phyloP scores from a whole-genome alignment of 35 echinoderm and acorn worm species.

The Apostichopus japonicus region DNA sequence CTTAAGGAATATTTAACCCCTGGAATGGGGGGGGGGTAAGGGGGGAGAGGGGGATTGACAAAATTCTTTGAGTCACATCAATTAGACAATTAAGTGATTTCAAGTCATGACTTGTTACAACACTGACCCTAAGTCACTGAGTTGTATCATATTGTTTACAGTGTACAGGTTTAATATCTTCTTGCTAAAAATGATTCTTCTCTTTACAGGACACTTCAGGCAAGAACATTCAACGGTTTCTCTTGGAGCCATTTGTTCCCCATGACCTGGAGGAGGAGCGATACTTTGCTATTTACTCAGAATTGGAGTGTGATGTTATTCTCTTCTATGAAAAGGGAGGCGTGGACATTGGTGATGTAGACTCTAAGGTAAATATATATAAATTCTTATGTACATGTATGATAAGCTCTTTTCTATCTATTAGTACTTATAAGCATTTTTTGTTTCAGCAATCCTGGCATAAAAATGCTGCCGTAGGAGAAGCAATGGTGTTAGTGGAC shows the following conservation, averaged over 20 bases:
- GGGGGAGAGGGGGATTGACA: neutral
- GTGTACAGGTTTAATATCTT: neutral
- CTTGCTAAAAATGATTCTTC: neutral
- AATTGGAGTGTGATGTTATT: constrained; percentile 50
- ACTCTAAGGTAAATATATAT: constrained; percentile 73
- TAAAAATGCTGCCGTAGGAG: too few relatives aligned
- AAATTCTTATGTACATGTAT: too few relatives aligned
- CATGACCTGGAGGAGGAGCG: constrained; percentile 60
- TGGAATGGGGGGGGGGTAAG: too few relatives aligned
- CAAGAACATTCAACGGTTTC: constrained; percentile 29
- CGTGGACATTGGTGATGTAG: constrained; percentile 69
- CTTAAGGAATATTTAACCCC: too few relatives aligned
- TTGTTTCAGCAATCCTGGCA: too few relatives aligned
- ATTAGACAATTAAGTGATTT: neutral
- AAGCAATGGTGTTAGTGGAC: too few relatives aligned
- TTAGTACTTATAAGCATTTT: too few relatives aligned
- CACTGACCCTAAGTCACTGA: neutral
- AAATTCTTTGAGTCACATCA: neutral
- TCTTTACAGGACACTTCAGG: neutral
- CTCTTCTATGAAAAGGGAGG: constrained; percentile 69
- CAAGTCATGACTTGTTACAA: neutral
- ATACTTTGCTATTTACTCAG: constrained; percentile 65
- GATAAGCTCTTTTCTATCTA: too few relatives aligned
- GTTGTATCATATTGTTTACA: neutral
- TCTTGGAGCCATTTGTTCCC: constrained; percentile 65